Conservation (phyloP, 2,888 invertebrate genomes). For the Xestia sexstrigata region DNA sequence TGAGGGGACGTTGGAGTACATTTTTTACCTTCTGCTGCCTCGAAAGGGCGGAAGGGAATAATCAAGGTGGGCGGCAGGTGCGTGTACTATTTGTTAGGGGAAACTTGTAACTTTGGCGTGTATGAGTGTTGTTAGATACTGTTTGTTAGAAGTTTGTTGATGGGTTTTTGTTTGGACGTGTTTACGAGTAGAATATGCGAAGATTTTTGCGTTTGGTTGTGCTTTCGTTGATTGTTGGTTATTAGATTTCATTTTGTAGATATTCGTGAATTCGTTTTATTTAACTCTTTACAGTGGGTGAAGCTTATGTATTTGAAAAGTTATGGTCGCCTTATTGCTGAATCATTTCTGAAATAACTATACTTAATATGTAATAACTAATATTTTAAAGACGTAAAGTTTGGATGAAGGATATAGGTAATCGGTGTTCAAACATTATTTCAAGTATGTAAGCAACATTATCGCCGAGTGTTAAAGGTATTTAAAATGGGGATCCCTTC, state of each 20-base stretch:
- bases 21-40: conserved; percentile 55
- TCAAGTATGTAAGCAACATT: background rate
- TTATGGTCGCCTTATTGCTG: background rate
- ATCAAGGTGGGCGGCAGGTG: conserved; percentile 77
- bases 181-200: background rate
- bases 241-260: background rate
- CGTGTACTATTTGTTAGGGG: conserved; percentile 59
- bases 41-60: conserved; percentile 76
- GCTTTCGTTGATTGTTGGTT: background rate
- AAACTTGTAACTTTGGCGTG: conserved; percentile 42
- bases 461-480: background rate
- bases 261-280: background rate
- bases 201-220: background rate
- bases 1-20: conserved; percentile 65
- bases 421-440: background rate
- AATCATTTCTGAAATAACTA: background rate
- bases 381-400: background rate
- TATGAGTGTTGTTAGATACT: conserved; percentile 32
- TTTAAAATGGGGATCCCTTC: too few species aligned
- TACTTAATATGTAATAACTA: too few species aligned
- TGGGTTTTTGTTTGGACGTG: conserved; percentile 21
- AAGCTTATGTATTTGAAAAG: background rate
- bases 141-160: conserved; percentile 26
- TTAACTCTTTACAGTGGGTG: background rate
- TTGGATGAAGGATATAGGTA: background rate